Evolutionary conservation across 2,797 vertebrate genomes (phyloP), one percentile per base, ranked within the genome.

Genomic region (Poecile montanus): DNA sequence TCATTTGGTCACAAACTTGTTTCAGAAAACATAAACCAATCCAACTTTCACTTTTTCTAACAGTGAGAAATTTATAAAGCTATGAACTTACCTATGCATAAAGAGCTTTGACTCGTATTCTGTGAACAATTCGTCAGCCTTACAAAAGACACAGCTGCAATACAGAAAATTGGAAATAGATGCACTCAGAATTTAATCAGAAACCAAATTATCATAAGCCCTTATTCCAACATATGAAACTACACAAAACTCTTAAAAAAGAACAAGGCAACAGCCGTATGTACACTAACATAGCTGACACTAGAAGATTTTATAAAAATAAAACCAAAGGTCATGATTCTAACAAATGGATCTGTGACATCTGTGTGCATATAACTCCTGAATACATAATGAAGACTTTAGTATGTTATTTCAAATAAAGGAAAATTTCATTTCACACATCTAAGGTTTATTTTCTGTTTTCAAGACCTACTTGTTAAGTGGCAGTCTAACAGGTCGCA

Each of bases 31-130:
- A 47, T 5, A 83, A 56, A 77, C 16, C 10, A 67, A 44, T 26
- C 29, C 32, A 61, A n/a, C 13, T 77, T 72, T 10, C 13, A 53
- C 11, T n/a, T 75, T 61, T 65, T 56, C 53, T 82, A 45, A 57
- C 6, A 74, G 22, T 9, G 51, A 94, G 51, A 57, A 73, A 67
- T 51, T 61, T 47, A 63, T 50, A 72, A 92, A 94, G 44, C 27
- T 81, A 67, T 81, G 77, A 94, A 98, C 99, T 99, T 98, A 99
- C 99, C 99, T 99, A 93, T 99, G 99, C 94, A 99, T 98, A 97
- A 99, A 99, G 19, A 99, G 98, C 95, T 99, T 99, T 21, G 99
- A 99, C 92, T 99, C 99, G 6, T 99, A 99, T 82, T 99, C 98
- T 34, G 98, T 99, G 97, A 99, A 99, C 90, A 99, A 98, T 94